phyloP scores from a whole-genome alignment of 2,888 invertebrate species.

The Phytoseiulus persimilis region DNA sequence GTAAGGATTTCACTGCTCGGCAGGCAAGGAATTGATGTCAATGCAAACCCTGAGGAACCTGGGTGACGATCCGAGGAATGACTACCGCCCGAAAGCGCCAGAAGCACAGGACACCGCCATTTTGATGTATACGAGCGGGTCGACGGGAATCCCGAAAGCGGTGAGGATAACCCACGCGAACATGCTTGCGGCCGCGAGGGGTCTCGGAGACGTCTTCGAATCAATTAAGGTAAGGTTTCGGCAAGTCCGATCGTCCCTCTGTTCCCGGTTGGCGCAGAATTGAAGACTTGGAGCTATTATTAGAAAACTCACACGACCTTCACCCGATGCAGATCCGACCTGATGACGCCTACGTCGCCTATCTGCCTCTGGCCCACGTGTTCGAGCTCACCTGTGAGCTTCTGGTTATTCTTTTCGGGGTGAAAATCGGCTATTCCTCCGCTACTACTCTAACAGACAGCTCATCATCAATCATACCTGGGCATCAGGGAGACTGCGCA shows the following conservation, averaged over 20 bases:
- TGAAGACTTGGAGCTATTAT: too few relatives aligned
- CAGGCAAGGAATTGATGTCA: not conserved
- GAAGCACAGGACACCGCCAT: constrained; percentile 73
- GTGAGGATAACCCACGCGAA: not conserved
- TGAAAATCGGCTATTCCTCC: constrained; percentile 90
- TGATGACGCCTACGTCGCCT: constrained; percentile 77
- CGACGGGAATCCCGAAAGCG: constrained; percentile 90
- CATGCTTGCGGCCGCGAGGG: not conserved
- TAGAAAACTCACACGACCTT: not conserved
- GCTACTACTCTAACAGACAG: constrained; percentile 65
- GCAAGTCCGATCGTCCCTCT: too few relatives aligned
- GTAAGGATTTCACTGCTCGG: not conserved
- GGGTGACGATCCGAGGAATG: not conserved
- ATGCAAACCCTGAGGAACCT: not conserved
- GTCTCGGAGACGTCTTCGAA: constrained; percentile 31
- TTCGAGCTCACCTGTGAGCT: constrained; percentile 62
- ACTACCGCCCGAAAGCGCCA: constrained; percentile 54
- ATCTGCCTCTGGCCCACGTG: constrained; percentile 91
- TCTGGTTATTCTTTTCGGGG: constrained; percentile 56
- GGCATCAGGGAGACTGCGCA: constrained; percentile 68
- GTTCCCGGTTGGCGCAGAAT: too few relatives aligned
- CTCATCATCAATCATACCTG: not conserved
- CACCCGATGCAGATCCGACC: not conserved
- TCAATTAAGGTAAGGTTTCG: not conserved
- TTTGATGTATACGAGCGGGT: constrained; percentile 98